phyloP scores from a whole-genome alignment of 2,797 vertebrate species.

The Channa striata region DNA sequence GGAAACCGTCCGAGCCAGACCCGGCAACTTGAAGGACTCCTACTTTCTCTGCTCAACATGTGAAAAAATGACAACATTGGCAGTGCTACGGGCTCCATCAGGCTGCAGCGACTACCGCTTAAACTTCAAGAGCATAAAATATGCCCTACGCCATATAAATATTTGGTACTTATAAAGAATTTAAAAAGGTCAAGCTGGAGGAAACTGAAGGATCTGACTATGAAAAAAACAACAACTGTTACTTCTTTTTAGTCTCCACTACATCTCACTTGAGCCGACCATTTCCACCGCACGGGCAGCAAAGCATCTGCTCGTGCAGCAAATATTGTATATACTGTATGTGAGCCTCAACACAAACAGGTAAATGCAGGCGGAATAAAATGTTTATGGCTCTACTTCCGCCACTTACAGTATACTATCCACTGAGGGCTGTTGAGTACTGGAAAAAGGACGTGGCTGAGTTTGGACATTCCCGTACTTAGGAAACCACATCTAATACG shows the following conservation, averaged over 20 bases:
- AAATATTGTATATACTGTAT: slow-evolving; percentile 38
- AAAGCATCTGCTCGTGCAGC: slow-evolving; percentile 20
- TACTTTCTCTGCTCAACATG: slow-evolving; percentile 46
- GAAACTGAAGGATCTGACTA: slow-evolving; percentile 7
- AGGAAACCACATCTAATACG: slow-evolving; percentile 79
- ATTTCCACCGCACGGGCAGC: slow-evolving; percentile 14
- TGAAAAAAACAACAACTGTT: slow-evolving; percentile 26
- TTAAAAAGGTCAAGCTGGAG: slow-evolving; percentile 26
- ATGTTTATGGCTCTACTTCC: slow-evolving; percentile 81
- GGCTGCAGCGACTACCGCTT: slow-evolving; percentile 14
- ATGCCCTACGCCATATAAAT: slow-evolving; percentile 32
- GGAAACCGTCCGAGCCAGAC: slow-evolving; percentile 60
- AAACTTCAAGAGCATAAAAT: slow-evolving; percentile 17
- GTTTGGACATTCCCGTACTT: slow-evolving; percentile 81
- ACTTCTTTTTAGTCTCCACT: background rate
- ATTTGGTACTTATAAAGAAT: slow-evolving; percentile 39
- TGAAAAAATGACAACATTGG: slow-evolving; percentile 38
- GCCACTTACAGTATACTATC: slow-evolving; percentile 76
- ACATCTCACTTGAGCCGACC: slow-evolving; percentile 1
- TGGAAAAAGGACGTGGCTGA: slow-evolving; percentile 78
- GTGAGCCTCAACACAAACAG: slow-evolving; percentile 65
- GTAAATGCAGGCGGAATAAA: slow-evolving; percentile 77
- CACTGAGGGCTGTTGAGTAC: slow-evolving; percentile 65
- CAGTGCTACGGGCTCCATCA: slow-evolving; percentile 2
- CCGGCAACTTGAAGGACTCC: slow-evolving; percentile 33